Base-by-base conservation (phyloP, 2,888 invertebrate species). In the Heterodera filipjevi region DNA sequence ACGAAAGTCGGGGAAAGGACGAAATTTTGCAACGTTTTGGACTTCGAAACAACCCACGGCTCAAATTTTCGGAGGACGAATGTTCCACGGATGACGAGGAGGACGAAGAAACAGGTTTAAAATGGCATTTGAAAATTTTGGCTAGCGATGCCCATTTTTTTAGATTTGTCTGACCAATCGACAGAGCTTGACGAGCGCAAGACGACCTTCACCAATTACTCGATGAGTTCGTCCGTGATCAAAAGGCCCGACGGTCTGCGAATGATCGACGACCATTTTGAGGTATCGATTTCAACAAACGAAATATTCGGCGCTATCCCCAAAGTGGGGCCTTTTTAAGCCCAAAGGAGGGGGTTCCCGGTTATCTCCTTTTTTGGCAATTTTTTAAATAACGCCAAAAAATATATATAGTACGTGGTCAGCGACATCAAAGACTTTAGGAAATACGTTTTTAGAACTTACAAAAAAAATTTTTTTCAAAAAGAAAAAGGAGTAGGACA, bases 221-320 rank as follows among this genome's bases (percentile, higher is more conserved):
- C 96, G 0, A 94, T 96, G 93, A 93, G 94, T 0, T 95, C 95
- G 44, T 95, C 95, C 84, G 94, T 95, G 1, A 94, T 96, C 35
- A 91, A 92, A 27, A 92, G 96, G 0, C 74, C 79, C 90, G 92
- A 95, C 76, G 94, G 95, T 14, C 91, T 96, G 0, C 92, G 93
- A 0, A 59, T n/a, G 27, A 90, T 96, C 0, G 97, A 97, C 90
- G 93, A 94, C 85, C 92, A 93, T 84, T 97, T 96, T 91, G 68
- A 68, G 35, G 68, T 68, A 14, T 6, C 2, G 27, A 64, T n/a
- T n/a, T n/a, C n/a, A n/a, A n/a, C n/a, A n/a, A n/a, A n/a, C n/a
- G n/a, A n/a, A n/a, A n/a, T n/a, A n/a, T n/a, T n/a, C n/a, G n/a
- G n/a, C n/a, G n/a, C n/a, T n/a, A n/a, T n/a, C n/a, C n/a, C n/a